Conservation (phyloP, 2,888 invertebrate species). For the Pseudanteris insignis region DNA sequence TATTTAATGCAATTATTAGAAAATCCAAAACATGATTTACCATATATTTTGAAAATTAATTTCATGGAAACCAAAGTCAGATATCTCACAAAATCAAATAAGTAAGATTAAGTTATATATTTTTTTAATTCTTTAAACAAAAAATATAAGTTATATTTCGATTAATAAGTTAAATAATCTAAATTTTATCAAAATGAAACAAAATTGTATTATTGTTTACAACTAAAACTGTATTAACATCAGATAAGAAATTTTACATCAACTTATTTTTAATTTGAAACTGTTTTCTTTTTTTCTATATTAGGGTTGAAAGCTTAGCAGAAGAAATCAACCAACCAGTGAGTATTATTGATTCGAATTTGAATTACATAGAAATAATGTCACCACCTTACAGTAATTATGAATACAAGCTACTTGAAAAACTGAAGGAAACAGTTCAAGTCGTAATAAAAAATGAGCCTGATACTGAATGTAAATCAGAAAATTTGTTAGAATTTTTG, state of each 20-base stretch:
- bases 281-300: too few species aligned
- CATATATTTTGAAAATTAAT: constrained; percentile 51
- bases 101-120: constrained; percentile 56
- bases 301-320: constrained; percentile 53
- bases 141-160: too few species aligned
- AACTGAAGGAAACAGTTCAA: constrained; percentile 46
- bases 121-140: too few species aligned
- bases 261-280: too few species aligned
- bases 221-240: too few species aligned
- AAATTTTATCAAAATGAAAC: too few species aligned
- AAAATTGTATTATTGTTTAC: too few species aligned
- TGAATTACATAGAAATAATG: constrained; percentile 59
- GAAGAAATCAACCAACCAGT: constrained; percentile 51
- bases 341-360: constrained; percentile 49
- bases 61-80: constrained; percentile 57
- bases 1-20: constrained; percentile 54
- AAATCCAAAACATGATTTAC: constrained; percentile 51
- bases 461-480: constrained; percentile 11
- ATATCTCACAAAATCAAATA: constrained; percentile 54
- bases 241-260: too few species aligned
- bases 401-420: constrained; percentile 42
- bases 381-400: constrained; percentile 50
- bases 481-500: constrained; percentile 52
- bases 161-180: too few species aligned
- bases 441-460: constrained; percentile 36